phyloP scores from a whole-genome alignment of 2,888 invertebrate genomes.

The Diogma glabrata region DNA sequence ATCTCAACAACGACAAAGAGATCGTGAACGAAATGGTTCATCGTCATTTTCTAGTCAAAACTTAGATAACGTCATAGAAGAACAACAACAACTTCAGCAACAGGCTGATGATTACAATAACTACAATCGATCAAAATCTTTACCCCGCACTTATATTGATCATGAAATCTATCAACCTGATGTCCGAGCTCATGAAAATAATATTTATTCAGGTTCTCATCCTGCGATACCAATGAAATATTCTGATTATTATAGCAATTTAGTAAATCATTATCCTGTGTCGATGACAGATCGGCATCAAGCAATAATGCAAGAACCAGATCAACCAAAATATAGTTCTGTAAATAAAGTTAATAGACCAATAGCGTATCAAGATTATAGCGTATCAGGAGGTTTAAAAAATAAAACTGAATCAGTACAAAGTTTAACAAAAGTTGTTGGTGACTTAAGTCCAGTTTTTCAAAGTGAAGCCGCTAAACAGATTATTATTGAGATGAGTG shows the following conservation, averaged over 20 bases:
- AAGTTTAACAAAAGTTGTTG: slow-evolving; percentile 34
- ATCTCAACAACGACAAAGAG: slow-evolving; percentile 73
- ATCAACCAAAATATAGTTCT: slow-evolving; percentile 4
- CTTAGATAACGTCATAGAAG: slow-evolving; percentile 36
- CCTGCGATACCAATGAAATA: slow-evolving; percentile 19
- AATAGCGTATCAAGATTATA: slow-evolving; percentile 24
- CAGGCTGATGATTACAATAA: slow-evolving; percentile 22
- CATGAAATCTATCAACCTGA: slow-evolving; percentile 15
- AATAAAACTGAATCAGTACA: slow-evolving; percentile 34
- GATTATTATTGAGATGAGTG: slow-evolving; percentile 69
- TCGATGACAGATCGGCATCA: slow-evolving; percentile 31
- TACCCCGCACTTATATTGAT: slow-evolving; percentile 37
- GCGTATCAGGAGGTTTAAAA: slow-evolving; percentile 15
- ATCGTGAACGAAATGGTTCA: slow-evolving; percentile 51
- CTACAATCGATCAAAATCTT: slow-evolving; percentile 41
- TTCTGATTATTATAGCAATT: slow-evolving; percentile 23
- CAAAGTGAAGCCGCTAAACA: slow-evolving; percentile 79
- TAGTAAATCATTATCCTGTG: slow-evolving; percentile 18
- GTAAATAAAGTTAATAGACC: slow-evolving; percentile 3
- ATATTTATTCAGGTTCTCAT: slow-evolving; percentile 2
- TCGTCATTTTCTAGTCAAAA: slow-evolving; percentile 28
- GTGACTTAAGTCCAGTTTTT: slow-evolving; percentile 65
- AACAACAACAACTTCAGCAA: slow-evolving; percentile 26
- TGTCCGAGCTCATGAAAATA: slow-evolving; percentile 9
- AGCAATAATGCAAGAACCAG: slow-evolving; percentile 23